Conservation (phyloP, 2,888 invertebrate genomes). For the Cryptocephalus moraei region DNA sequence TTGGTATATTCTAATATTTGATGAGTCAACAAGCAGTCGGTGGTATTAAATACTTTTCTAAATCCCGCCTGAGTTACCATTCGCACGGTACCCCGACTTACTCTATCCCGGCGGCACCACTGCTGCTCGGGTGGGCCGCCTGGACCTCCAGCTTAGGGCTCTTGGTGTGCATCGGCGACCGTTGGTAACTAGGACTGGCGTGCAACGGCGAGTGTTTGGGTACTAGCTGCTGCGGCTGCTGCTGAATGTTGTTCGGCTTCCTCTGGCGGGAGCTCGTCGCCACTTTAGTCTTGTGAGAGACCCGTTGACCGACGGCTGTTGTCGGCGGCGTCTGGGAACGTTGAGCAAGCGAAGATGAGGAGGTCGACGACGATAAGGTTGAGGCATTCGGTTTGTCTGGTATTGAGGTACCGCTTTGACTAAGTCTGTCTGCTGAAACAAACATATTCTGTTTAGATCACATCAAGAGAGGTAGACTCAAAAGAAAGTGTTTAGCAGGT, state of each 20-base stretch:
- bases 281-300: conserved; percentile 36
- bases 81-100: conserved; percentile 7
- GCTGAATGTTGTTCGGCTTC: not conserved
- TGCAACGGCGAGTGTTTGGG: conserved; percentile 50
- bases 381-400: conserved; percentile 10
- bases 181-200: conserved; percentile 42
- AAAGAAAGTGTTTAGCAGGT: no score
- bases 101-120: conserved; percentile 4
- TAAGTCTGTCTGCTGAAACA: conserved; percentile 16
- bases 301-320: conserved; percentile 29
- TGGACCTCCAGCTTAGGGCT: not conserved
- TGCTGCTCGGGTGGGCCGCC: conserved; percentile 3
- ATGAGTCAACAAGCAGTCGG: no score
- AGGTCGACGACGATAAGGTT: conserved; percentile 6
- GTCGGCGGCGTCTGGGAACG: conserved; percentile 33
- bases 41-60: no score
- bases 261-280: conserved; percentile 27
- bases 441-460: not conserved
- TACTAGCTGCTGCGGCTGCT: conserved; percentile 34
- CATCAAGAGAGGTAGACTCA: no score
- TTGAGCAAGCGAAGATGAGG: conserved; percentile 12
- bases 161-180: not conserved
- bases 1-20: no score
- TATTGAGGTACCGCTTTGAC: conserved; percentile 11
- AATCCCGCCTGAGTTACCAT: no score